Percentiles rank a stretch among this genome's conserved stretches.
These are phyloP conservation scores for Acleris sparsana DNA, from an alignment of 2,888 invertebrate genomes.

Conservation along the genomic window DNA sequence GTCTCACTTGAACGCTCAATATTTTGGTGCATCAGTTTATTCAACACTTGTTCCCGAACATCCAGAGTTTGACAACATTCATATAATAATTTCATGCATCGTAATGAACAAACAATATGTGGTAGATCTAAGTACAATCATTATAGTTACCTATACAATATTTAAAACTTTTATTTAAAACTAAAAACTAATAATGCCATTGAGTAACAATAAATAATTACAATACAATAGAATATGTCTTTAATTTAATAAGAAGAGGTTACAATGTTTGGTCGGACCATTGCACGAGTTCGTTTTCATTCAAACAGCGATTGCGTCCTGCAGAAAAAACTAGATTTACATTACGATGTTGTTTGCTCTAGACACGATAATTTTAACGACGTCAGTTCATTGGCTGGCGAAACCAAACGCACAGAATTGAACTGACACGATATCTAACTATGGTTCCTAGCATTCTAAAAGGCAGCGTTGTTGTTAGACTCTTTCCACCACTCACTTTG, in stretches of 20 bases:
- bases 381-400: too few species aligned
- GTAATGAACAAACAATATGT: constrained; percentile 10
- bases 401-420: too few species aligned
- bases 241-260: constrained; percentile 13
- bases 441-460: too few species aligned
- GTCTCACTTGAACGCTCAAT: constrained; percentile 61
- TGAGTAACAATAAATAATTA: constrained; percentile 29
- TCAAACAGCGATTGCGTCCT: neutral
- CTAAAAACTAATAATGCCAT: constrained; percentile 24
- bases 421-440: too few species aligned
- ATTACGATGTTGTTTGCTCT: too few species aligned
- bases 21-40: constrained; percentile 60
- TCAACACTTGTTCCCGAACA: constrained; percentile 62
- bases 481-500: too few species aligned
- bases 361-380: too few species aligned
- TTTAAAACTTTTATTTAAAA: constrained; percentile 15
- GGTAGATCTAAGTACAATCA: constrained; percentile 18
- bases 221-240: constrained; percentile 17
- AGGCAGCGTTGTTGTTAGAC: constrained; percentile 1
- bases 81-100: constrained; percentile 6
- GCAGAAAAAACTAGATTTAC: constrained; percentile 1
- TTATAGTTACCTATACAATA: constrained; percentile 23
- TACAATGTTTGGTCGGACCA: constrained; percentile 12
- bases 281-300: constrained; percentile 3
- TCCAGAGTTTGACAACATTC: constrained; percentile 27